A percentile compares a stretch with the other conserved stretches of the same genome.
These are phyloP conservation scores for Oncorhynchus kisutch DNA, from an alignment of 2,113 vertebrate genomes.

Conservation along the genomic window DNA sequence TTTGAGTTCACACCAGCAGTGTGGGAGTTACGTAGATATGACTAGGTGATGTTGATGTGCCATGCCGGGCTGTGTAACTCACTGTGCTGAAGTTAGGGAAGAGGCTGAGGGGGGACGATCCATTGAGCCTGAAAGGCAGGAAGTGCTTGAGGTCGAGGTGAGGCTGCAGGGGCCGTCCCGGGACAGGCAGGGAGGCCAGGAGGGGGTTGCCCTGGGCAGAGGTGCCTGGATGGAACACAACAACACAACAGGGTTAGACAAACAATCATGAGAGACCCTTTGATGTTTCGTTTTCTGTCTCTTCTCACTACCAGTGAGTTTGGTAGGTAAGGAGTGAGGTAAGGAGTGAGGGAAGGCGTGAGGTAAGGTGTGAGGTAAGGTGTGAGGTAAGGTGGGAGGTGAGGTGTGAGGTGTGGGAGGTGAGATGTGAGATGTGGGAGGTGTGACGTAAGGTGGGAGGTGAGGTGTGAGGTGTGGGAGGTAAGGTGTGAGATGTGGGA, in stretches of 20 bases:
- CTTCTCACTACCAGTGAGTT: background rate
- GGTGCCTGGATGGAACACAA: constrained; percentile 64
- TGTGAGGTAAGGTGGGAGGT: too few species aligned
- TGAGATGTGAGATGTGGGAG: too few species aligned
- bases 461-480: too few species aligned
- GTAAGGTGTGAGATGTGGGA: too few species aligned
- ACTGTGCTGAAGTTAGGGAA: constrained; percentile 98
- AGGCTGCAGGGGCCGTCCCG: constrained; percentile 84
- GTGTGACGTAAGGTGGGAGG: too few species aligned
- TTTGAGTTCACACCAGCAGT: too few species aligned
- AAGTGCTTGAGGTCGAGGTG: constrained; percentile 94
- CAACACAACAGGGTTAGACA: constrained; percentile 21
- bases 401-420: too few species aligned
- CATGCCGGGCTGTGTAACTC: constrained; percentile 42
- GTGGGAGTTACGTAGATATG: too few species aligned
- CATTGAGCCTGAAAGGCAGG: constrained; percentile 92
- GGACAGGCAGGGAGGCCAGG: constrained; percentile 85
- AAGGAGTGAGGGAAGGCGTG: too few species aligned
- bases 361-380: too few species aligned
- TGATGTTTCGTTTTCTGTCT: background rate
- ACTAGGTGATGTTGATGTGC: too few species aligned
- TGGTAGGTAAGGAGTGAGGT: constrained; percentile 8
- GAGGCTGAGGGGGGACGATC: constrained; percentile 89
- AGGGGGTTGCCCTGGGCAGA: constrained; percentile 82
- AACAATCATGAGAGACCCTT: background rate